phyloP scores from a whole-genome alignment of 2,113 vertebrate genomes.

The Pedionomus torquatus region DNA sequence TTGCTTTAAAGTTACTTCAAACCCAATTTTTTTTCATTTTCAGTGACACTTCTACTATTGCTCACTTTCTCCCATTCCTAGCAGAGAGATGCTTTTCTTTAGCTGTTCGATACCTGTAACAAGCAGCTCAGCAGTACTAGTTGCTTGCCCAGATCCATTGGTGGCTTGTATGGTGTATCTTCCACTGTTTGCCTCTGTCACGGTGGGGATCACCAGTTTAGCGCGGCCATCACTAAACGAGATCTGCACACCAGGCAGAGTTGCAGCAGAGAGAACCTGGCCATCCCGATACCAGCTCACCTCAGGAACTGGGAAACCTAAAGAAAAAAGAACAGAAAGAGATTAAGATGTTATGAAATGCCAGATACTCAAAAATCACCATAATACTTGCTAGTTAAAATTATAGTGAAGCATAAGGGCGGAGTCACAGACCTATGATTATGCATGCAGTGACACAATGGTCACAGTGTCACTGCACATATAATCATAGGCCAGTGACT shows the following conservation, averaged over 20 bases:
- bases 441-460: neutral
- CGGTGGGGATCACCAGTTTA: constrained; percentile 91
- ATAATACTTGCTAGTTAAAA: neutral
- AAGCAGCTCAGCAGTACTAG: constrained; percentile 95
- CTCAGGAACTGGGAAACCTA: constrained; percentile 98
- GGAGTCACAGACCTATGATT: neutral
- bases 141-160: constrained; percentile 97
- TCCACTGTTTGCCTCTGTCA: constrained; percentile 91
- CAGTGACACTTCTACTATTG: neutral
- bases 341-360: neutral
- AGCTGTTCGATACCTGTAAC: constrained; percentile 84
- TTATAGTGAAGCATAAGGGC: neutral
- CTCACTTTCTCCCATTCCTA: neutral
- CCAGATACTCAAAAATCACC: neutral
- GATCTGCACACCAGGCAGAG: constrained; percentile 95
- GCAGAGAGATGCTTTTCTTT: neutral
- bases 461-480: neutral
- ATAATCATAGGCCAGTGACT: no score
- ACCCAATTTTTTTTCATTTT: neutral
- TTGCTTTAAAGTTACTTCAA: neutral
- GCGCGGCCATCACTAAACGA: constrained; percentile 98
- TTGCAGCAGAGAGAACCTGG: constrained; percentile 93
- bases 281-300: constrained; percentile 99
- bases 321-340: neutral
- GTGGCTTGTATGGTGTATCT: constrained; percentile 94